These are phyloP conservation scores for Dinoponera quadriceps DNA, from an alignment of 1,140 invertebrate species.

Conservation along the genomic window DNA sequence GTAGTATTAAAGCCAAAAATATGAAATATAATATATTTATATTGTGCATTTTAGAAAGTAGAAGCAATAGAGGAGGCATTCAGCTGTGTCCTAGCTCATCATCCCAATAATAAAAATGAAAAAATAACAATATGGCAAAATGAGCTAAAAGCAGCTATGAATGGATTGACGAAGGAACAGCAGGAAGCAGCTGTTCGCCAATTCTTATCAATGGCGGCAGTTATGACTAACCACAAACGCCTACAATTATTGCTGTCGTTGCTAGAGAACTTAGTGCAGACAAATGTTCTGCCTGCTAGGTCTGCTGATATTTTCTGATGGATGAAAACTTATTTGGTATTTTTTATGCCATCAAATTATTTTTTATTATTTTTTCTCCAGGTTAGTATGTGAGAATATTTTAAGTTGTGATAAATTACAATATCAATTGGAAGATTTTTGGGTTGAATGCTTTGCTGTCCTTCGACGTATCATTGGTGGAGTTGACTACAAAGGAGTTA, in stretches of 20 bases:
- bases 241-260: constrained; percentile 90
- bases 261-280: constrained; percentile 90
- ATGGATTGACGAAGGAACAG: constrained; percentile 87
- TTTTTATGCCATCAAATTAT: neutral
- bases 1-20: no score
- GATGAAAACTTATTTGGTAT: neutral
- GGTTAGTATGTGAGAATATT: constrained; percentile 94
- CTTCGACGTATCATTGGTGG: constrained; percentile 94
- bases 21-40: no score
- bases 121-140: constrained; percentile 89
- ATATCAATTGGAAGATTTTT: constrained; percentile 92
- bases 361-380: constrained; percentile 81
- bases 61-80: constrained; percentile 95
- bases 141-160: constrained; percentile 86
- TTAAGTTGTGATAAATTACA: constrained; percentile 92
- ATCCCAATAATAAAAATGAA: constrained; percentile 88
- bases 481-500: constrained; percentile 97
- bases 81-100: constrained; percentile 92
- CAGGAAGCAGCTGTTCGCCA: constrained; percentile 90
- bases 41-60: constrained; percentile 87
- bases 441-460: constrained; percentile 95
- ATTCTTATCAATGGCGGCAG: constrained; percentile 90
- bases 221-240: constrained; percentile 89
- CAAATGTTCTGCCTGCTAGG: constrained; percentile 88
- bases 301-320: constrained; percentile 74